phyloP scores from a whole-genome alignment of 2,797 vertebrate genomes.

The Leuciscus waleckii region DNA sequence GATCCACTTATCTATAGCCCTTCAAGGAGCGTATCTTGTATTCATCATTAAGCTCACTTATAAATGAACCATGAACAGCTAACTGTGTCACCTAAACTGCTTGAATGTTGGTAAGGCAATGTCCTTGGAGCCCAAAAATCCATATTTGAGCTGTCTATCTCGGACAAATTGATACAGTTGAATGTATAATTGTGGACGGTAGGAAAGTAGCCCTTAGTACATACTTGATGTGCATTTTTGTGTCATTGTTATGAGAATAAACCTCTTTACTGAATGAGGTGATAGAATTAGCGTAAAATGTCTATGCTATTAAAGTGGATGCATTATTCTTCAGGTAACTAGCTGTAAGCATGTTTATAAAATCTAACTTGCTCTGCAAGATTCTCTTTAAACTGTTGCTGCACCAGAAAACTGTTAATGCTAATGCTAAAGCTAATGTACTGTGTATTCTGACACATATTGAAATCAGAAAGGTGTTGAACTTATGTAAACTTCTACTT shows the following conservation, averaged over 20 bases:
- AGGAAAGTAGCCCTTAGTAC: neutral
- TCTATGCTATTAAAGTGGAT: neutral
- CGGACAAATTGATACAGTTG: no score
- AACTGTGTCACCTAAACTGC: neutral
- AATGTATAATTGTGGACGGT: neutral
- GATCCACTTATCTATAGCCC: slow-evolving; percentile 20
- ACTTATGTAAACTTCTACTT: neutral
- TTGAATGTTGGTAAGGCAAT: neutral
- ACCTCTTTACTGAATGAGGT: neutral
- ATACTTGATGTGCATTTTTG: neutral
- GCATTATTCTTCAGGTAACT: neutral
- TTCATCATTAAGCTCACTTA: slow-evolving; percentile 10
- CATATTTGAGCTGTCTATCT: neutral
- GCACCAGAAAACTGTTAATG: neutral
- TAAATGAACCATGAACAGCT: neutral
- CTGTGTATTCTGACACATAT: neutral
- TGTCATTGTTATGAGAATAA: neutral
- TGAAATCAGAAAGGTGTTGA: slow-evolving; percentile 4
- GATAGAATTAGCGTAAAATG: neutral
- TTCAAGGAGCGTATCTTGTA: slow-evolving; percentile 2
- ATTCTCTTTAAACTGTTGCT: neutral
- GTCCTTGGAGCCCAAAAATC: neutral
- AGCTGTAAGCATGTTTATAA: neutral
- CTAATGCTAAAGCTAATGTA: neutral
- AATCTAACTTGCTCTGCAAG: neutral